phyloP scores from a whole-genome alignment of 1,140 invertebrate genomes.

The Eumaeus atala region DNA sequence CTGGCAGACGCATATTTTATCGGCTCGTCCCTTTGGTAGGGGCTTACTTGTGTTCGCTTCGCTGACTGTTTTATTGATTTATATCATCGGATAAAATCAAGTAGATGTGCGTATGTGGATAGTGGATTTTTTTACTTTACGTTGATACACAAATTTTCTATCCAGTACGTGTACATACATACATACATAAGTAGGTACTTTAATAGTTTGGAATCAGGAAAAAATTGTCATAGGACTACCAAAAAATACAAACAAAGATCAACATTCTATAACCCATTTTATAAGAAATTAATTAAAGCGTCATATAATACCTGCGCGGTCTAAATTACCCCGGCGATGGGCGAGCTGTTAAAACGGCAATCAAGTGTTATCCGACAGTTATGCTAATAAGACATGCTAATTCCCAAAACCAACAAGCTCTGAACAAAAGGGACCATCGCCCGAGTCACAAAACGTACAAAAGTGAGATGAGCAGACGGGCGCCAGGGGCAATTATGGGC shows the following conservation, averaged over 20 bases:
- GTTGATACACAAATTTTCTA: no score
- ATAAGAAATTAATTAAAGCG: background rate
- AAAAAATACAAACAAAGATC: no score
- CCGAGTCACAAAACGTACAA: constrained; percentile 45
- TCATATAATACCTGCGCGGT: constrained; percentile 1
- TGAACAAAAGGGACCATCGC: constrained; percentile 45
- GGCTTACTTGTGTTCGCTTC: constrained; percentile 28
- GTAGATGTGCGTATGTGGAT: no score
- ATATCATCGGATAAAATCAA: constrained; percentile 31
- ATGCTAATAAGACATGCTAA: constrained; percentile 74
- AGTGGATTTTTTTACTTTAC: no score
- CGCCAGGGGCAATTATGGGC: constrained; percentile 64
- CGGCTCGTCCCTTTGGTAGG: constrained; percentile 32
- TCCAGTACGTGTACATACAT: no score
- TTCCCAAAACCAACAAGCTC: constrained; percentile 71
- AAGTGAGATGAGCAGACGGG: constrained; percentile 51
- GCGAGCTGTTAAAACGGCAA: constrained; percentile 64
- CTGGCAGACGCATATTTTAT: constrained; percentile 61
- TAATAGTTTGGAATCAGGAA: no score
- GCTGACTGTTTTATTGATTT: constrained; percentile 40
- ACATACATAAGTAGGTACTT: no score
- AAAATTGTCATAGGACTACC: no score
- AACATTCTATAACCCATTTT: constrained; percentile 19
- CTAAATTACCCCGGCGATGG: constrained; percentile 3
- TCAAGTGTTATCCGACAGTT: constrained; percentile 63